Evolutionary conservation across 2,888 invertebrate genomes (phyloP), one percentile per base, ranked within the genome.

Genomic region (Oscheius myriophilus): DNA sequence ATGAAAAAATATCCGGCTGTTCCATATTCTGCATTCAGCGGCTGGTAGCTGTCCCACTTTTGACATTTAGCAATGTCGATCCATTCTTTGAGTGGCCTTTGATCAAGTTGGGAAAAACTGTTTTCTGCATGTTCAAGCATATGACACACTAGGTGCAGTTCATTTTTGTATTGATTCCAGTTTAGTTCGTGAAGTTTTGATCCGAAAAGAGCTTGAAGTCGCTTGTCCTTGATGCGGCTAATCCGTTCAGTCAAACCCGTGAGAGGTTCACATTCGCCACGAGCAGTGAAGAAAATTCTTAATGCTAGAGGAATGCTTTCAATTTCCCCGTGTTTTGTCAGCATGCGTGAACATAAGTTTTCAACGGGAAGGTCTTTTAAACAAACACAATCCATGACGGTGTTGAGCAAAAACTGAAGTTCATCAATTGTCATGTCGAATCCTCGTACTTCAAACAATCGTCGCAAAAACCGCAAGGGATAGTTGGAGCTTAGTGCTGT

Each of bases 21-120:
- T n/a, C 64, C 64, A 18, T 53, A 64, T 0, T 18, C 26, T 33
- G 33, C 39, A 1, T 52, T 23, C 42, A 64, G 7, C 1, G 64
- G 64, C 7, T 26, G 53, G 43, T 46, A 64, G 21, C 25, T 33
- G 11, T 64, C 51, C 64, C 64, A 64, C 52, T 42, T 64, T 26
- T 64, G 64, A 7, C 64, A 64, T 16, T 53, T 52, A 21, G 64
- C 64, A 7, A 64, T 64, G 41, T 64, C 42, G 7, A 64, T 26
- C 64, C 64, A 64, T 7, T 64, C 64, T 1, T 43, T 4, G 0
- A 64, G 23, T 1, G 25, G 26, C 53, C 51, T 52, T 0, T 49
- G 33, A 0, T 43, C 64, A 25, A 64, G 41, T 23, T 64, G 46
- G 9, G 39, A 51, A 6, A 64, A 51, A 33, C 64, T 18, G 25